Evolutionary conservation across 2,888 invertebrate species (phyloP).

Genomic region (Agriopis marginaria): DNA sequence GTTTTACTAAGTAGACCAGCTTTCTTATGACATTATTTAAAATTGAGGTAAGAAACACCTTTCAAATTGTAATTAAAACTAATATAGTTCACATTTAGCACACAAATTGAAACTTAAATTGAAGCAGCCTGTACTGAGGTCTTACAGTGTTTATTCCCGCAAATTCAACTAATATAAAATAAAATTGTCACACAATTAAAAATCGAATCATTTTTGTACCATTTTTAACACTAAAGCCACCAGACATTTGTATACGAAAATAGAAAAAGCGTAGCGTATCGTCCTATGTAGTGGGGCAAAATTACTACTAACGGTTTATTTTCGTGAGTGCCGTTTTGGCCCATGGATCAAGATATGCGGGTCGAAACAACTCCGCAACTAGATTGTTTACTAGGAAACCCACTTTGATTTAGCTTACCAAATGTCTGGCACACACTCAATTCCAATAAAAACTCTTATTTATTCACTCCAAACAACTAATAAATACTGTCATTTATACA

Average conservation of each 20-base stretch:
- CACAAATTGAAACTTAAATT: constrained; percentile 25
- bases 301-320: too few relatives aligned
- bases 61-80: constrained; percentile 9
- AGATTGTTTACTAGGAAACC: too few relatives aligned
- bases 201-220: constrained; percentile 23
- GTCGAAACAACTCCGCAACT: background rate
- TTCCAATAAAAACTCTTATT: background rate
- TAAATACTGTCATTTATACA: constrained; percentile 31
- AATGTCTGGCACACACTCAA: background rate
- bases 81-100: constrained; percentile 31
- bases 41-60: background rate
- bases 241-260: background rate
- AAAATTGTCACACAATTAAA: constrained; percentile 17
- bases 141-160: constrained; percentile 9
- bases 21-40: background rate
- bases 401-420: background rate
- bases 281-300: background rate
- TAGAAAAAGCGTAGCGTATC: too few relatives aligned
- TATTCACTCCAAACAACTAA: constrained; percentile 17
- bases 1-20: background rate
- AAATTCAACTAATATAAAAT: constrained; percentile 13
- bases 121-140: constrained; percentile 24
- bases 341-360: background rate
- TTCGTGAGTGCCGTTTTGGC: background rate
- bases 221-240: constrained; percentile 8